Evolutionary conservation across 2,113 vertebrate genomes (phyloP), one percentile per base, ranked within the genome.

Genomic region (Elephantulus edwardii): DNA sequence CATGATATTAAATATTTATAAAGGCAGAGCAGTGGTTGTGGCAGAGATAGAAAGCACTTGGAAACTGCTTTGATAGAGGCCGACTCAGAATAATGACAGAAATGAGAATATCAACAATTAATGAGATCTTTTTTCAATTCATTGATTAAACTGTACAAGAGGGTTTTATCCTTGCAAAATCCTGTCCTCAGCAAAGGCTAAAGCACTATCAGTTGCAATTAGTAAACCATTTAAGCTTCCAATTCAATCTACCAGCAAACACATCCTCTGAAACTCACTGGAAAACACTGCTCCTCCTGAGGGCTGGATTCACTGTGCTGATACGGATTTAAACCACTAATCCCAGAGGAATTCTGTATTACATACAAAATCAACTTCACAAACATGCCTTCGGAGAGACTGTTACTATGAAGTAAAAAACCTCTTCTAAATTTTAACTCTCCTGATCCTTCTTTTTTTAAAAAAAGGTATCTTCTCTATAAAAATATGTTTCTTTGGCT

Each of bases 341-440:
- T 70, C 48, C 35, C 70, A 66, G 68, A 90, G 80, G 48, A 82
- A 94, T 88, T 72, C 62, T n/a, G 86, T 24, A 79, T 24, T 46
- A 0, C 19, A 58, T 60, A 77, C 40, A 91, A 93, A 88, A 74
- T 72, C 85, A 86, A 71, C 35, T 83, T 90, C 11, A 84, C 19
- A 86, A 83, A 89, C 48, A 88, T 48, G 28, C 46, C 93, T 60
- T 82, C 77, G 66, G 5, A 19, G 88, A 88, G 50, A 81, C 46
- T 94, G 54, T 33, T 60, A 92, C 56, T 19, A 84, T 82, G 50
- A 92, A 87, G 44, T 85, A 20, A 70, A 91, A 93, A 94, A 95
- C 76, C n/a, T 71, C 89, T 77, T 40, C 62, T 84, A 71, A 14
- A 68, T 89, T 95, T 95, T 86, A 92, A 93, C 26, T 75, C 42